Base-by-base conservation (phyloP, 2,113 vertebrate genomes). In the Scomber colias region DNA sequence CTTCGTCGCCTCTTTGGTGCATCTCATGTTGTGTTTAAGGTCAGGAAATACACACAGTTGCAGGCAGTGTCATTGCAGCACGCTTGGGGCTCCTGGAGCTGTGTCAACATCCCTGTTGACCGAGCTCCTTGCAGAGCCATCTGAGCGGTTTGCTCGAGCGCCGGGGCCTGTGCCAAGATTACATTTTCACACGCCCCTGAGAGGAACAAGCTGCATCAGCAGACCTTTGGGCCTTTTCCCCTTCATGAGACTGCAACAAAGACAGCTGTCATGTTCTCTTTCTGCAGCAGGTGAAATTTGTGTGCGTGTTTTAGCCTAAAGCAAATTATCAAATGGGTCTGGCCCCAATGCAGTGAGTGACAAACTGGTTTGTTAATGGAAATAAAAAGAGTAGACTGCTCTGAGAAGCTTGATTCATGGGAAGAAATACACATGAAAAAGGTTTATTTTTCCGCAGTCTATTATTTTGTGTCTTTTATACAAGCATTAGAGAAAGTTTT, bases 61-160 rank as follows among this genome's bases (percentile, higher is more conserved):
- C 21, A 14, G 60, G 0, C 48, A 59, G 61, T 31, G 53, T 77
- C 75, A 9, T 66, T 27, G n/a, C 53, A 53, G 49, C n/a, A 40
- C 59, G 51, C 66, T 65, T 14, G 5, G 4, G 30, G 67, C 84
- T 86, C 56, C 83, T 85, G 71, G 81, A 88, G 64, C 72, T 87
- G 83, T 85, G 90, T 91, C 90, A 92, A 89, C 85, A 90, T 70
- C 75, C 50, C 54, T 87, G 90, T 90, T 87, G 90, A 88, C 87
- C 46, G 70, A 60, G 73, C 57, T 82, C 73, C 77, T 87, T 61
- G 64, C 81, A 50, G 78, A 79, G 55, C 66, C 35, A 27, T 71
- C 69, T 63, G 60, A 65, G 68, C 35, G 67, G 51, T 81, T 88
- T 84, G 74, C 66, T 74, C 55, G 9, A 76, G 76, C 64, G 44